These are phyloP conservation scores for Melanostoma mellinum DNA, from an alignment of 2,888 invertebrate genomes.

Conservation along the genomic window DNA sequence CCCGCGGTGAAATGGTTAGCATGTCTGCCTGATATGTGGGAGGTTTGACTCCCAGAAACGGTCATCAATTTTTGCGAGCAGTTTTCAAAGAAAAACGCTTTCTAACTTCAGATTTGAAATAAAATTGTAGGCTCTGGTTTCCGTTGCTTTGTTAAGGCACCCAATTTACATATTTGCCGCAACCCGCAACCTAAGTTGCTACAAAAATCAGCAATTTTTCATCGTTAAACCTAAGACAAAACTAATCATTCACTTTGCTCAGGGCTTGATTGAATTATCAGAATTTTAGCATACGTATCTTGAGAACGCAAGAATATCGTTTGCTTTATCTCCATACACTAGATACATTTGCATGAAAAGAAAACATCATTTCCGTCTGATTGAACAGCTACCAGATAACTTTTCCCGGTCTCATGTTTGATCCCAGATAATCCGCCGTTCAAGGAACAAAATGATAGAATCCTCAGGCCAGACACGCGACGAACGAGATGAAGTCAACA, in stretches of 20 bases:
- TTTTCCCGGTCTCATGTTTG: constrained; percentile 51
- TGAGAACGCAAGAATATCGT: constrained; percentile 24
- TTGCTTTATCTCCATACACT: constrained; percentile 34
- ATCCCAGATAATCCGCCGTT: constrained; percentile 58
- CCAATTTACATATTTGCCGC: too few relatives aligned
- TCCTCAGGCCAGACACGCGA: constrained; percentile 28
- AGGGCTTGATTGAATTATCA: constrained; percentile 68
- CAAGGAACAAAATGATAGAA: constrained; percentile 37
- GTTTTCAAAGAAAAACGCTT: too few relatives aligned
- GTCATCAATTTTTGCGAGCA: too few relatives aligned
- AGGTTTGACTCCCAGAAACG: too few relatives aligned
- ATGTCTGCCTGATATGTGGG: too few relatives aligned
- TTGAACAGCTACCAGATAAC: constrained; percentile 64
- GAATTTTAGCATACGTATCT: constrained; percentile 66
- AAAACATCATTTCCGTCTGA: constrained; percentile 54
- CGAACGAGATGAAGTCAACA: neutral
- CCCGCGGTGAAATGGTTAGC: too few relatives aligned
- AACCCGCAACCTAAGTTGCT: too few relatives aligned
- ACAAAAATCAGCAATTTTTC: too few relatives aligned
- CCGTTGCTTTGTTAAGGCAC: too few relatives aligned
- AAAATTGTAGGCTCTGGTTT: too few relatives aligned
- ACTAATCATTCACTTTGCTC: neutral
- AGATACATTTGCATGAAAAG: constrained; percentile 20
- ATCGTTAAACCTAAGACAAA: too few relatives aligned
- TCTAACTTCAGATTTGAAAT: too few relatives aligned